Evolutionary conservation across 2,888 invertebrate genomes (phyloP).

Genomic region (Apamea epomidion): DNA sequence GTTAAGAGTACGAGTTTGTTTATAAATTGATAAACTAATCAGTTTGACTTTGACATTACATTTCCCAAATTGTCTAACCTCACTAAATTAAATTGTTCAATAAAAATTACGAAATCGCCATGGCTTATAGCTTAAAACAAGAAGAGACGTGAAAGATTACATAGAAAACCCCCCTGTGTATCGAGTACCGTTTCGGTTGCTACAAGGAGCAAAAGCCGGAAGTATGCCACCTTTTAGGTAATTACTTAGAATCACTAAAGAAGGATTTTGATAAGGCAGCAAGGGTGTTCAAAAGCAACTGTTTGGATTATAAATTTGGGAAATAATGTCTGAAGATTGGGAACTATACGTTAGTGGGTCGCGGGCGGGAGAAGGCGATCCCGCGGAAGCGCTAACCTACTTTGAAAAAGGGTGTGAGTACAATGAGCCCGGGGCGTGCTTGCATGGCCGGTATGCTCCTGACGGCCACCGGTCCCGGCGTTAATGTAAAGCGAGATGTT

Average conservation of each 20-base stretch:
- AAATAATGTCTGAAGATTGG: slow-evolving; percentile 97
- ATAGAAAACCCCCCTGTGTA: slow-evolving; percentile 97
- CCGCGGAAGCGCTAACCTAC: slow-evolving; percentile 92
- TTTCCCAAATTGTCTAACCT: slow-evolving; percentile 80
- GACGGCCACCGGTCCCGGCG: slow-evolving; percentile 90
- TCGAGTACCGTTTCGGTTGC: slow-evolving; percentile 98
- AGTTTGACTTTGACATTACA: slow-evolving; percentile 85
- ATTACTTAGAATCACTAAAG: slow-evolving; percentile 96
- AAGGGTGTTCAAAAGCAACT: slow-evolving; percentile 95
- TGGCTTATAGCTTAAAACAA: slow-evolving; percentile 95
- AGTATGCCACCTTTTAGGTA: slow-evolving; percentile 98
- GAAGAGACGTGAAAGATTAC: slow-evolving; percentile 97
- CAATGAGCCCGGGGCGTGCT: slow-evolving; percentile 93
- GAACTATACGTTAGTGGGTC: slow-evolving; percentile 93
- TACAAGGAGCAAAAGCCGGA: slow-evolving; percentile 92
- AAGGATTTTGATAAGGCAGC: slow-evolving; percentile 95
- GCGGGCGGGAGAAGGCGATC: slow-evolving; percentile 89
- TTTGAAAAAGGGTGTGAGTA: slow-evolving; percentile 95
- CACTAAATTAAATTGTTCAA: slow-evolving; percentile 52
- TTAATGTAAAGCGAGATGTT: slow-evolving; percentile 90
- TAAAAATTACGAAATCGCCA: slow-evolving; percentile 76
- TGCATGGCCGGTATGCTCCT: slow-evolving; percentile 94
- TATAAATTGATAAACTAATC: slow-evolving; percentile 83
- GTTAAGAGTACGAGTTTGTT: slow-evolving; percentile 77
- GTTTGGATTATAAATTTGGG: slow-evolving; percentile 95